Percentiles rank a stretch among this genome's conserved stretches.
phyloP scores from a whole-genome alignment of 2,113 vertebrate species.

The Picathartes gymnocephalus region DNA sequence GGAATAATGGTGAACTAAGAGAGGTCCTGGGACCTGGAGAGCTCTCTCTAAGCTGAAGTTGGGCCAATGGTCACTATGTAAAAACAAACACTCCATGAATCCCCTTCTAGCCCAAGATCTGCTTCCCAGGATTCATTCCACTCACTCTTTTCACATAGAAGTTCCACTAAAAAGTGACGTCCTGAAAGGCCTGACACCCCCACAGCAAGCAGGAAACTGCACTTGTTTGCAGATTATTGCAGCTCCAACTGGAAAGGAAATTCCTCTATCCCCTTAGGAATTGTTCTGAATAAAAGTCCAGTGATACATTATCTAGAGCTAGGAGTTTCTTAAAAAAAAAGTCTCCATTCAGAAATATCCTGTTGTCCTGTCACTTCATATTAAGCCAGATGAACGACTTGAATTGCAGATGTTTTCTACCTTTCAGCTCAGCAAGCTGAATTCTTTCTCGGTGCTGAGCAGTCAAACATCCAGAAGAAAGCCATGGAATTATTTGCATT shows the following conservation, averaged over 20 bases:
- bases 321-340: not conserved
- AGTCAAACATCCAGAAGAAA: not conserved
- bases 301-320: not conserved
- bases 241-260: not conserved
- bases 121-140: not conserved
- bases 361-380: not conserved
- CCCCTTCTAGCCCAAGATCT: not conserved
- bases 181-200: not conserved
- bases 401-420: not conserved
- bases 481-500: not conserved
- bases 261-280: not conserved
- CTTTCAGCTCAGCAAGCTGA: not conserved
- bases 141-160: not conserved
- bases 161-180: not conserved
- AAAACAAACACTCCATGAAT: not conserved
- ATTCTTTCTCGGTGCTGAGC: not conserved
- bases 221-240: not conserved
- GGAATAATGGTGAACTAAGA: not conserved
- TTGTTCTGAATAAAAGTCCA: not conserved
- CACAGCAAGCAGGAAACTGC: not conserved
- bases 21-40: not conserved
- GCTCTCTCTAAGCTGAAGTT: not conserved
- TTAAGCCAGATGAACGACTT: not conserved
- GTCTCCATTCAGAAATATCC: not conserved
- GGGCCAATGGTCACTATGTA: not conserved